These are phyloP conservation scores for Nicator chloris DNA, from an alignment of 2,113 vertebrate genomes.

Conservation along the genomic window DNA sequence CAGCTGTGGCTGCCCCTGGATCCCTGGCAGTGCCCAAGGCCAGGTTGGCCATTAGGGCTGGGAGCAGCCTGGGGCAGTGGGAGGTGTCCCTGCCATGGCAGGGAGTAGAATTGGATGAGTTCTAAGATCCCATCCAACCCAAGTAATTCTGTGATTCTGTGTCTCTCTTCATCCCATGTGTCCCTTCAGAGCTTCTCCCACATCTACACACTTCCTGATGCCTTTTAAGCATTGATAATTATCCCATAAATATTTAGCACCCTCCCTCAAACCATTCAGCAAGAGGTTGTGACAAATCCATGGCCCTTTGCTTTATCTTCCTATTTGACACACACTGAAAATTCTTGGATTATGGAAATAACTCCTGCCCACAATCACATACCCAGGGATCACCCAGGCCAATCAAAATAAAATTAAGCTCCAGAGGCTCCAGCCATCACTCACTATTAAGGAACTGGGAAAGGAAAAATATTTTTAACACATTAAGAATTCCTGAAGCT, in stretches of 20 bases:
- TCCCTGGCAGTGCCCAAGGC: too few species aligned
- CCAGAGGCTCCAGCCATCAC: background rate
- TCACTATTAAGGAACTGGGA: background rate
- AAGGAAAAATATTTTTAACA: background rate
- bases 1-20: too few species aligned
- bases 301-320: background rate
- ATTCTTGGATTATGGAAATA: background rate
- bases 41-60: background rate
- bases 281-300: background rate
- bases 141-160: background rate
- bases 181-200: background rate
- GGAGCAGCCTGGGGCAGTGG: background rate
- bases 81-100: background rate
- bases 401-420: background rate
- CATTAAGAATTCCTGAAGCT: background rate
- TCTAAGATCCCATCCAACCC: background rate
- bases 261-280: background rate
- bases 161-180: background rate
- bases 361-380: background rate
- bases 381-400: background rate
- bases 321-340: background rate
- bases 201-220: background rate
- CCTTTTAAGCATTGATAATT: background rate
- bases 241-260: background rate
- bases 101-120: accelerated